These are phyloP conservation scores for Solenopsis invicta DNA, from an alignment of 1,140 invertebrate species.

Conservation along the genomic window DNA sequence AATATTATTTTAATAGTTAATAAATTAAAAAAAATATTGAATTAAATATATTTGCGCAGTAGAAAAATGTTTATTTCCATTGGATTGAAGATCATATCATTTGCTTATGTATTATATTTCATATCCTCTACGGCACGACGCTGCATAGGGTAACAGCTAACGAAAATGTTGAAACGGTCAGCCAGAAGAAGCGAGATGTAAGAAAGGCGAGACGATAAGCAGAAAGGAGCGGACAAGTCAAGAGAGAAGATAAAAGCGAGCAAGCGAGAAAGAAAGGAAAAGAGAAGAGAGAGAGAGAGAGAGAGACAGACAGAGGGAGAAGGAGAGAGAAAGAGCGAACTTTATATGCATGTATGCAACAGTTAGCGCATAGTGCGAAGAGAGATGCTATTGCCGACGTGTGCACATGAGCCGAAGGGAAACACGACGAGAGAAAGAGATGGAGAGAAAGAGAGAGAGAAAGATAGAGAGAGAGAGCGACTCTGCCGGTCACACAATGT, in stretches of 20 bases:
- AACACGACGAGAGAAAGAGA: constrained; percentile 52
- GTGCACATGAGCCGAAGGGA: constrained; percentile 58
- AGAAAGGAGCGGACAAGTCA: constrained; percentile 12
- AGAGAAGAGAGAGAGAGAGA: constrained; percentile 10
- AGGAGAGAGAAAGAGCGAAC: constrained; percentile 12
- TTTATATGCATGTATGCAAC: constrained; percentile 45
- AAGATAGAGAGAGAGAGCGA: background rate
- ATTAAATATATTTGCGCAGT: background rate
- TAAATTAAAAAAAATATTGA: background rate
- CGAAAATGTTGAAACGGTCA: constrained; percentile 52
- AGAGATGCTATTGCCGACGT: constrained; percentile 53
- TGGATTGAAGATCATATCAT: background rate
- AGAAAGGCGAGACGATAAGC: constrained; percentile 42
- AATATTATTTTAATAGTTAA: background rate
- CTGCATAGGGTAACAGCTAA: background rate
- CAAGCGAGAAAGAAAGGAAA: constrained; percentile 24
- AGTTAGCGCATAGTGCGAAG: constrained; percentile 40
- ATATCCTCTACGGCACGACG: background rate
- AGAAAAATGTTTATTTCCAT: background rate
- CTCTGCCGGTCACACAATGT: constrained; percentile 41
- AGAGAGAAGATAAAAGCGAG: constrained; percentile 39
- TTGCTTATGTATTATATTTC: background rate
- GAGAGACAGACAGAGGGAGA: constrained; percentile 4
- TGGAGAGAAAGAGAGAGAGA: background rate
- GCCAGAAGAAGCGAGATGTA: constrained; percentile 28